A percentile compares a stretch with the other conserved stretches of the same genome.
Evolutionary conservation across 2,888 invertebrate genomes (phyloP).

Genomic region (Lepeophtheirus nordmannii): DNA sequence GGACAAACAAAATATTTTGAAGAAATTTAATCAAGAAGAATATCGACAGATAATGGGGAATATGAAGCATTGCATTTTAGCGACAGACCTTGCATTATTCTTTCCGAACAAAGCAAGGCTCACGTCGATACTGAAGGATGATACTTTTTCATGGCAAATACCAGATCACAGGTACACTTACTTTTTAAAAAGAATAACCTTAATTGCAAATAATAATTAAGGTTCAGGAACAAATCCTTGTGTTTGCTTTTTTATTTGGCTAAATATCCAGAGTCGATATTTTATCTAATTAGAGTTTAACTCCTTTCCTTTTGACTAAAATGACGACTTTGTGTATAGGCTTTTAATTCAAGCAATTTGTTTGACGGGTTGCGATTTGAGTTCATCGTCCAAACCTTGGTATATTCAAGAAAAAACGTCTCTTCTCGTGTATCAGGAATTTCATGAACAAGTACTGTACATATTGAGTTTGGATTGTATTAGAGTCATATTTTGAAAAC

Average conservation of each 20-base stretch:
- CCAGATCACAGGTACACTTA: conserved; percentile 44
- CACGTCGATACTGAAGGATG: conserved; percentile 39
- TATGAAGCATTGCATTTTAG: conserved; percentile 64
- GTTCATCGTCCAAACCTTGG: conserved; percentile 72
- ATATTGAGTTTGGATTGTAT: too few species aligned
- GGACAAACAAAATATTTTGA: conserved; percentile 73
- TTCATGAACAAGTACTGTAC: conserved; percentile 49
- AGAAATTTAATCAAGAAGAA: conserved; percentile 50
- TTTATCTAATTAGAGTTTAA: too few species aligned
- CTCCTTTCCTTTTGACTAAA: too few species aligned
- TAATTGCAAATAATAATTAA: too few species aligned
- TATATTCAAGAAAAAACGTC: conserved; percentile 61
- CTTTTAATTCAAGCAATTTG: conserved; percentile 54
- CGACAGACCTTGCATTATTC: conserved; percentile 65
- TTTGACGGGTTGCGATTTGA: conserved; percentile 70
- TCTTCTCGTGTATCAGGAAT: conserved; percentile 62
- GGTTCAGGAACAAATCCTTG: too few species aligned
- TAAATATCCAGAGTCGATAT: too few species aligned
- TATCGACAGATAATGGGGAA: conserved; percentile 59
- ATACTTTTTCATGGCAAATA: conserved; percentile 48
- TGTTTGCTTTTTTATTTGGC: too few species aligned
- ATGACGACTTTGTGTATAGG: conserved; percentile 32
- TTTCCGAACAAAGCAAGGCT: conserved; percentile 57
- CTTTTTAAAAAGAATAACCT: neutral
- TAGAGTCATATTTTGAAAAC: neutral